These are phyloP conservation scores for Araneus ventricosus DNA, from an alignment of 1,140 invertebrate genomes.

Conservation along the genomic window DNA sequence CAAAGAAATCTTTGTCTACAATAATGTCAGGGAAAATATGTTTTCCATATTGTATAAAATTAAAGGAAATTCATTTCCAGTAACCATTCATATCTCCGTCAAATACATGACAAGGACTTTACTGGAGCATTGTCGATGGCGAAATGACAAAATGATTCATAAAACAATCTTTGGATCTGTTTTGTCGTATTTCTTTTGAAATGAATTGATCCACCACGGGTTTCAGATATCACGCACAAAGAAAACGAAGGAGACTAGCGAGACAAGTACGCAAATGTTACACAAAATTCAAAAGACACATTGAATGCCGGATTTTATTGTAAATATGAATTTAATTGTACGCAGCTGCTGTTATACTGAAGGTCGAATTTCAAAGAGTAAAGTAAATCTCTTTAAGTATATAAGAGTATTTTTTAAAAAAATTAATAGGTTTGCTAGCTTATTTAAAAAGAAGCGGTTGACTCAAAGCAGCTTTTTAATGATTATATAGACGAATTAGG, in stretches of 20 bases:
- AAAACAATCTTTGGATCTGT: background rate
- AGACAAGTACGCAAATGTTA: background rate
- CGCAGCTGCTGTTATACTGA: background rate
- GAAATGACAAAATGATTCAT: conserved; percentile 11
- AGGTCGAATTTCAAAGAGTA: background rate
- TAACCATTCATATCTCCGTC: background rate
- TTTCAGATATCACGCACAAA: background rate
- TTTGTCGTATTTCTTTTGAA: background rate
- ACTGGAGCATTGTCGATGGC: background rate
- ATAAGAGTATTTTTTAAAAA: too few relatives aligned
- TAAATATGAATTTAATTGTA: background rate
- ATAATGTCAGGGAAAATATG: conserved; percentile 1
- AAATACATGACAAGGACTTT: conserved; percentile 19
- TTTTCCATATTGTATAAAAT: background rate
- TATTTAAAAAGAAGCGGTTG: too few relatives aligned
- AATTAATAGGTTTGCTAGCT: too few relatives aligned
- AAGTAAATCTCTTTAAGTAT: too few relatives aligned
- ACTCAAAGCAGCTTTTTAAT: too few relatives aligned
- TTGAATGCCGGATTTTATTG: background rate
- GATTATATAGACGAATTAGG: too few relatives aligned
- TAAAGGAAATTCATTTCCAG: background rate
- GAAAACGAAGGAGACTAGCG: background rate
- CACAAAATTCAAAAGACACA: background rate
- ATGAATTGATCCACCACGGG: background rate
- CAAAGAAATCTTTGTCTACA: background rate